Percentiles rank a stretch among this genome's conserved stretches.
Evolutionary conservation across 2,797 vertebrate genomes (phyloP).

Genomic region (Antrozous pallidus): DNA sequence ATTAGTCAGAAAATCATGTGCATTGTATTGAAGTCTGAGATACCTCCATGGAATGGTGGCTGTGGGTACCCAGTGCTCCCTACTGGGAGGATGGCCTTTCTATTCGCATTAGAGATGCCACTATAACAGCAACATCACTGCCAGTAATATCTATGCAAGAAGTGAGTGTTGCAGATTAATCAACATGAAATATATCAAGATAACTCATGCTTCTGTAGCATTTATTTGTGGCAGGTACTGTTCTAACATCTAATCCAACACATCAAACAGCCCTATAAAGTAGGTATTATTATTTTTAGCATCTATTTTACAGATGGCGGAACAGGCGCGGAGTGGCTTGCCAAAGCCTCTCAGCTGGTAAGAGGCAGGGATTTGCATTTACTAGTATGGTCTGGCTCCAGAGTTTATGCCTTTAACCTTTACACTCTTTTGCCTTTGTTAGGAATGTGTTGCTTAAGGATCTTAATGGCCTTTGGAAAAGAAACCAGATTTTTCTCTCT

Average conservation of each 20-base stretch:
- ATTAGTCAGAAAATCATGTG: background rate
- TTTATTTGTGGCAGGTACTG: background rate
- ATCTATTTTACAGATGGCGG: background rate
- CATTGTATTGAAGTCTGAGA: background rate
- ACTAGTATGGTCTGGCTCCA: background rate
- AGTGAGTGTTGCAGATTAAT: rapidly evolving
- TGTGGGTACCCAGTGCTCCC: background rate
- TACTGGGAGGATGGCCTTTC: background rate
- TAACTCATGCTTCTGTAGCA: background rate
- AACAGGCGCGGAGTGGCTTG: background rate
- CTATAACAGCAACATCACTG: rapidly evolving
- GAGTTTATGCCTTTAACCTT: background rate
- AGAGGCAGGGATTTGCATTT: background rate
- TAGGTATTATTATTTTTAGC: background rate
- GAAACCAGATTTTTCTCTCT: background rate
- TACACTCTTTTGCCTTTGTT: background rate
- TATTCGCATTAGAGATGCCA: background rate
- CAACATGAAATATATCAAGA: background rate
- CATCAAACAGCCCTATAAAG: background rate
- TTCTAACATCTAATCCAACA: background rate
- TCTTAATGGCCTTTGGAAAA: background rate
- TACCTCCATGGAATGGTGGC: background rate
- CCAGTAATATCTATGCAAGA: too few species aligned
- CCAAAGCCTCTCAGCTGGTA: background rate
- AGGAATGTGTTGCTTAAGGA: background rate